Percentiles rank a stretch among this genome's conserved stretches.
These are phyloP conservation scores for Stichopus horrens DNA, from an alignment of 53 echinoderm and acorn worm genomes.

Conservation along the genomic window DNA sequence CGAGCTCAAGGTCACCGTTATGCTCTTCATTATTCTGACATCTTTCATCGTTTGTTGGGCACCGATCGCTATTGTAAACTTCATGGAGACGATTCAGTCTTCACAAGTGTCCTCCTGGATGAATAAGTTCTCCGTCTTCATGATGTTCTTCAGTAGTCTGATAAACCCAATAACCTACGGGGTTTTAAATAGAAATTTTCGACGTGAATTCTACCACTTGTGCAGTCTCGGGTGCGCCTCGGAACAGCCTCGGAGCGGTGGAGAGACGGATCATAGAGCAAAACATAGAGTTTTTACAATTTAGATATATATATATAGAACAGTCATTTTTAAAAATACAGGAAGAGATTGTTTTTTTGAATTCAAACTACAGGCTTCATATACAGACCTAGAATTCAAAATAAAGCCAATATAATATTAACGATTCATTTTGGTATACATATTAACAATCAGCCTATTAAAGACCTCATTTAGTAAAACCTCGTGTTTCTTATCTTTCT, in stretches of 20 bases:
- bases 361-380: background rate
- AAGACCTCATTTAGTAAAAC: no score
- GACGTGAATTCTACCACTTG: conserved; percentile 63
- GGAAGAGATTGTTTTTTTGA: background rate
- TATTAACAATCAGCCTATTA: background rate
- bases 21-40: conserved; percentile 74
- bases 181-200: conserved; percentile 78
- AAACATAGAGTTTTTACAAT: background rate
- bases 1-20: conserved; percentile 75
- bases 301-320: background rate
- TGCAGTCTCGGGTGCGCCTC: conserved; percentile 54
- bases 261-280: background rate
- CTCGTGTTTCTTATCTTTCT: no score
- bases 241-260: background rate
- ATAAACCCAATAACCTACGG: conserved; percentile 90
- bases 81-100: conserved; percentile 66
- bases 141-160: conserved; percentile 88
- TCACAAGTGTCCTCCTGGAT: conserved; percentile 47
- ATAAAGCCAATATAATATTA: background rate
- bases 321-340: background rate
- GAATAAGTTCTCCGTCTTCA: conserved; percentile 82
- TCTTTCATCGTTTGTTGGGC: conserved; percentile 93
- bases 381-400: background rate
- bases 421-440: background rate
- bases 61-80: conserved; percentile 81